These are phyloP conservation scores for Protobothrops flavoviridis DNA, from an alignment of 2,113 vertebrate genomes.

Conservation along the genomic window DNA sequence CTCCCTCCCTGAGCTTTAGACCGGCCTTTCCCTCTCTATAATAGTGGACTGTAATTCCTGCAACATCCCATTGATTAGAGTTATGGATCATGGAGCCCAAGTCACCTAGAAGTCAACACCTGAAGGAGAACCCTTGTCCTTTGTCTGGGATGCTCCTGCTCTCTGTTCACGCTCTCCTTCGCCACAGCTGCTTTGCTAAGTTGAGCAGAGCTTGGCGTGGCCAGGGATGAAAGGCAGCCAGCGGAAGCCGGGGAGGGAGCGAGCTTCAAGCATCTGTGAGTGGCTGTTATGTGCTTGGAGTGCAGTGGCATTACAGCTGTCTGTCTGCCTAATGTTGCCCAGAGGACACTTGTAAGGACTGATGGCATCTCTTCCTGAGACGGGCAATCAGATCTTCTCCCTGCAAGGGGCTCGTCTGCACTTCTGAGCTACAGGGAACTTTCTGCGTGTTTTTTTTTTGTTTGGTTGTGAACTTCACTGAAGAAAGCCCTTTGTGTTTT, in stretches of 20 bases:
- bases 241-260: constrained; percentile 6
- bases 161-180: constrained; percentile 20
- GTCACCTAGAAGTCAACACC: neutral
- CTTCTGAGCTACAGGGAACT: constrained; percentile 46
- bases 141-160: constrained; percentile 13
- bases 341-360: constrained; percentile 34
- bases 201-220: constrained; percentile 26
- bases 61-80: neutral
- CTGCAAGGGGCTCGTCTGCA: constrained; percentile 24
- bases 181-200: constrained; percentile 36
- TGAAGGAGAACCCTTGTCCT: neutral
- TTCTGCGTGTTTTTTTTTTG: constrained; percentile 20
- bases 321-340: constrained; percentile 45
- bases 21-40: neutral
- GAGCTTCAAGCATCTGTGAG: constrained; percentile 41
- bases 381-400: constrained; percentile 56
- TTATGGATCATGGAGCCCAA: neutral
- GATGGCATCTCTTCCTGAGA: constrained; percentile 45
- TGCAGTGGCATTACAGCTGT: constrained; percentile 35
- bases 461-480: constrained; percentile 29
- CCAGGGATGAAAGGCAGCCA: constrained; percentile 36
- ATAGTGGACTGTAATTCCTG: neutral
- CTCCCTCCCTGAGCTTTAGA: neutral
- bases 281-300: constrained; percentile 10
- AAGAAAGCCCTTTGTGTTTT: constrained; percentile 41